Evolutionary conservation across 2,888 invertebrate genomes (phyloP).

Genomic region (Hipparchia semele): DNA sequence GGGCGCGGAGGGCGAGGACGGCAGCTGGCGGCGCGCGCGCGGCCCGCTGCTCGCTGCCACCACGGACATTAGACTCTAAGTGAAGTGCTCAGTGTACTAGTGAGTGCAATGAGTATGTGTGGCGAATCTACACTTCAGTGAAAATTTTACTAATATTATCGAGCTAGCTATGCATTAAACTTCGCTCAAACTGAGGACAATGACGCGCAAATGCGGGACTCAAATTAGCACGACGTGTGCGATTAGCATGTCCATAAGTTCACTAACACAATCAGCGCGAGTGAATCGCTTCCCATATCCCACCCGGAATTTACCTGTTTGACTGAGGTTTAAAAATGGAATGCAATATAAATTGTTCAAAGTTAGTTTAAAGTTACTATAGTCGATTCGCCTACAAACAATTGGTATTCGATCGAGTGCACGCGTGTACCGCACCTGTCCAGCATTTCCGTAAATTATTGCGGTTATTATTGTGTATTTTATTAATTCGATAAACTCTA

Average conservation of each 20-base stretch:
- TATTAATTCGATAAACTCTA: not conserved
- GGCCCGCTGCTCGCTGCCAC: conserved; percentile 58
- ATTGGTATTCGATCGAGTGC: not conserved
- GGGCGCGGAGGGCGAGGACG: conserved; percentile 36
- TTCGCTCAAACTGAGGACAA: not conserved
- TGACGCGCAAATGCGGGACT: too few relatives aligned
- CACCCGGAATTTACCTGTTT: too few relatives aligned
- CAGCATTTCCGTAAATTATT: not conserved
- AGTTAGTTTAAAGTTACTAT: too few relatives aligned
- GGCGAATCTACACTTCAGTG: conserved; percentile 1
- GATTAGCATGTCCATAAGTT: not conserved
- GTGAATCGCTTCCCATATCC: too few relatives aligned
- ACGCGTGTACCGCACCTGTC: not conserved
- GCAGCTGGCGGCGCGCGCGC: conserved; percentile 47
- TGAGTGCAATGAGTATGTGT: not conserved
- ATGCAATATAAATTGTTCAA: not conserved
- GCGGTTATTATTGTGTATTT: not conserved
- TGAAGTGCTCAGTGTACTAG: not conserved
- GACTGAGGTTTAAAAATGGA: too few relatives aligned
- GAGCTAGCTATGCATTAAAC: not conserved
- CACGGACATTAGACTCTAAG: conserved; percentile 62
- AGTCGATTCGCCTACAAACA: not conserved
- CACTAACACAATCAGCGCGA: too few relatives aligned
- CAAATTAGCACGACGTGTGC: too few relatives aligned
- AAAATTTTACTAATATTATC: not conserved